Base-by-base conservation (phyloP, 2,113 vertebrate species). In the Leuciscus idus region DNA sequence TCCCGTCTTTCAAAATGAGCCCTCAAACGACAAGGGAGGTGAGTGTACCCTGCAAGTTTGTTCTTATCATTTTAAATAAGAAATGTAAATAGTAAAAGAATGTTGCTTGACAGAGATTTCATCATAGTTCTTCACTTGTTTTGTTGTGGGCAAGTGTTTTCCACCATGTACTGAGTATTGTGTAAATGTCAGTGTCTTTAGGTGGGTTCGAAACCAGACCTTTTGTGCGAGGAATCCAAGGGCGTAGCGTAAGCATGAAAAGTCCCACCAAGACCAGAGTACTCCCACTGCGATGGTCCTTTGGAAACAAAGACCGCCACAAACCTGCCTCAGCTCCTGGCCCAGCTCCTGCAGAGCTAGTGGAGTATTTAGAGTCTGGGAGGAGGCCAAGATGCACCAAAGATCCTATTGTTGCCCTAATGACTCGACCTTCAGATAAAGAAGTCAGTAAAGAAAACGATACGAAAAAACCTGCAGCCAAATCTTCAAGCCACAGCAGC, bases 211-310 rank as follows among this genome's bases (percentile, higher is more conserved):
- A 96, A 61, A 90, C 90, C 39, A 91, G 94, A 36, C 93, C 94
- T 4, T 90, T 94, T 61, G 91, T 95, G n/a, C 93, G 94, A 12
- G 93, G 95, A 0, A 21, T 95, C 3, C 94, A 94, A 68, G 94
- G 96, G 61, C 92, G 95, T 61, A 97, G 96, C 30, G 87, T 93
- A 59, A 97, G 97, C 86, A 92, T 97, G 94, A 96, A 94, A 91
- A 89, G 87, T 8, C 92, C 95, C 0, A 90, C 93, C 26, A 93
- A 93, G 76, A 74, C 92, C 74, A 95, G 90, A 89, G 92, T 95
- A 3, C 52, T 95, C 86, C 95, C 96, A 15, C 80, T 96, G 0
- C 95, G 95, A 4, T 96, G 96, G 96, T 97, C 96, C 36, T 93
- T 97, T 1, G 92, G 95, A 2, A 90, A 92, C 83, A 95, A 92